A percentile compares a stretch with the other conserved stretches of the same genome.
Conservation (phyloP, 2,888 invertebrate genomes). For the Trisateles emortualis region DNA sequence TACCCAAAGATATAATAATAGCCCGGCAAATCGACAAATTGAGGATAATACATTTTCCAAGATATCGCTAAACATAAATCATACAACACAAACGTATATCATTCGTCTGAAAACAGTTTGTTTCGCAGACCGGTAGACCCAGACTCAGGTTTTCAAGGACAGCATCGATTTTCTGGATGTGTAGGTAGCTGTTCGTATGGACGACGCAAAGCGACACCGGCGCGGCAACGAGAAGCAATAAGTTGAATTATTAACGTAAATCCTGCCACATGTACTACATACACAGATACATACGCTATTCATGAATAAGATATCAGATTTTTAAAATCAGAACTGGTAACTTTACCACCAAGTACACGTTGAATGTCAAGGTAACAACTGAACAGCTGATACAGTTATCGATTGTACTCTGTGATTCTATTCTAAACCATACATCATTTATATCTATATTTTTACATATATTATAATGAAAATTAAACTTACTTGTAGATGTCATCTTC, state of each 20-base stretch:
- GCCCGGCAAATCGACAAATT: no score
- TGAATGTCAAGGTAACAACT: slow-evolving; percentile 15
- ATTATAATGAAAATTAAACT: slow-evolving; percentile 53
- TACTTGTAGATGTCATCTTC: slow-evolving; percentile 77
- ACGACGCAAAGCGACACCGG: not conserved
- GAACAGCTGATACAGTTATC: slow-evolving; percentile 38
- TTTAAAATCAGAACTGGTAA: no score
- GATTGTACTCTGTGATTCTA: slow-evolving; percentile 19
- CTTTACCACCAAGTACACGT: slow-evolving; percentile 10
- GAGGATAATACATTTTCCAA: no score
- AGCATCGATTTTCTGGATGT: slow-evolving; percentile 30
- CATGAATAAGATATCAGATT: not conserved
- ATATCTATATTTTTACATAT: not conserved
- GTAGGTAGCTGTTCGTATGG: slow-evolving; percentile 9
- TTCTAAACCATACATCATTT: slow-evolving; percentile 5
- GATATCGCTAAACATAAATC: no score
- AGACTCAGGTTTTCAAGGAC: slow-evolving; percentile 23
- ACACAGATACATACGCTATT: no score
- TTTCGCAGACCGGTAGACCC: not conserved
- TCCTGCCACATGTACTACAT: no score
- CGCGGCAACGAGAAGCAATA: no score
- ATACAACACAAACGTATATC: not conserved
- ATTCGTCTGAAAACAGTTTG: slow-evolving; percentile 6
- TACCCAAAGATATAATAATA: no score
- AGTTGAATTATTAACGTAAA: no score